phyloP scores from a whole-genome alignment of 2,113 vertebrate species.

The Lagopus leucura region DNA sequence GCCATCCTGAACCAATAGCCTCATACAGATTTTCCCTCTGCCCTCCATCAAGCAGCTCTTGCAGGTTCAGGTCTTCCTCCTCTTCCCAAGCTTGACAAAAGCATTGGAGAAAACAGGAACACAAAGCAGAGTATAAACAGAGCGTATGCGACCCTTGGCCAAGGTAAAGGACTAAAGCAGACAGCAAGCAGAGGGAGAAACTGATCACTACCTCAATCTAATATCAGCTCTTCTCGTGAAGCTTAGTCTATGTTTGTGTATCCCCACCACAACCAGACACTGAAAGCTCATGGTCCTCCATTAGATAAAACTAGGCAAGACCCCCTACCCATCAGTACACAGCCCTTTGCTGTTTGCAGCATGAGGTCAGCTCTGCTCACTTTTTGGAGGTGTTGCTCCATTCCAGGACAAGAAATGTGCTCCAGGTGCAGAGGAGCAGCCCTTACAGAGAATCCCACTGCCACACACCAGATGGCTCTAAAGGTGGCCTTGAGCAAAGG shows the following conservation, averaged over 20 bases:
- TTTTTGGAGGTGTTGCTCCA: neutral
- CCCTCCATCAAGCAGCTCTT: neutral
- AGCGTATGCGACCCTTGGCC: neutral
- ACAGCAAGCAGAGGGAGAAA: neutral
- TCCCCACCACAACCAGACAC: neutral
- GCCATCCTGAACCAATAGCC: neutral
- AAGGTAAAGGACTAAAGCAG: neutral
- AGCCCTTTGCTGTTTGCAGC: neutral
- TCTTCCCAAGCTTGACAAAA: neutral
- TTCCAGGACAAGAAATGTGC: neutral
- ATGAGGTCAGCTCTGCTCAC: neutral
- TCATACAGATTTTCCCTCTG: neutral
- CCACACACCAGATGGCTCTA: neutral
- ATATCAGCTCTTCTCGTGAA: neutral
- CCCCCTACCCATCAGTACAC: neutral
- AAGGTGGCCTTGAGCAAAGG: neutral
- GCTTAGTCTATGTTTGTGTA: neutral
- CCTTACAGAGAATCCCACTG: neutral
- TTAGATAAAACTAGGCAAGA: neutral
- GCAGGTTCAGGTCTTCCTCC: neutral
- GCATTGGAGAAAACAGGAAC: neutral
- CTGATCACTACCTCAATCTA: neutral
- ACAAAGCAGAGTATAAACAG: neutral
- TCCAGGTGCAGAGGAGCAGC: neutral
- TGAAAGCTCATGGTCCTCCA: neutral